Evolutionary conservation across 2,113 vertebrate species (phyloP), one percentile per base, ranked within the genome.

Genomic region (Tylochromis polylepis): DNA sequence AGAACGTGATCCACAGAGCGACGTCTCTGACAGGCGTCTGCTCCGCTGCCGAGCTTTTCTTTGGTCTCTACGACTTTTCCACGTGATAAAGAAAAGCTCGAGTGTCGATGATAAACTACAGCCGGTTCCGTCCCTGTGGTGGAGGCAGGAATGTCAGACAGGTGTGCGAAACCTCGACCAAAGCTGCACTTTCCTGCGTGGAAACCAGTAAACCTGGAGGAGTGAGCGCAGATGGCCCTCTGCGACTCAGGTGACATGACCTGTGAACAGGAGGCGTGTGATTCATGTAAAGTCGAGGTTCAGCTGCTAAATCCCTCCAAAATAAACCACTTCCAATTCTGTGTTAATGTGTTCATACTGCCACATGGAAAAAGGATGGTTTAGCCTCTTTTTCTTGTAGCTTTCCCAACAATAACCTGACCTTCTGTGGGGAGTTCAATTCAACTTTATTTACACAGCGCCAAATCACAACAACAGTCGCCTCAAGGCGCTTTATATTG

Each of bases 401-500:
- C 18, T 38, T 65, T n/a, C 34, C 60, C 20, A 38, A n/a, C 20
- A 65, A 65, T 38, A 41, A 3, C 41, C 11, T 41, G 60, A 65
- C 31, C 34, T 53, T 53, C 51, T 38, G 38, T 65, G 60, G 27
- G 58, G 34, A 36, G 31, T 36, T 62, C 2, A 62, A 11, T 62
- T 62, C 34, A 36, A 2, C 8, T 1, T 20, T 36, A 20, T 62
- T 62, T 20, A 36, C 2, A 7, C 29, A 60, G 58, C 16, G 3
- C 2, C 59, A 34, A 62, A 34, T 60, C 31, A 2, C 29, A 60
- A 4, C 56, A 58, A 29, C 59, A 62, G 59, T 34, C 1, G 0
- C 5, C 59, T 20, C 1, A 62, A 20, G 29, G 16, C 1, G 59
- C 59, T 62, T 36, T 36, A 62, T 36, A 62, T 36, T 0, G 0